Conservation (phyloP, 2,113 vertebrate species). For the Hippocampus abdominalis region DNA sequence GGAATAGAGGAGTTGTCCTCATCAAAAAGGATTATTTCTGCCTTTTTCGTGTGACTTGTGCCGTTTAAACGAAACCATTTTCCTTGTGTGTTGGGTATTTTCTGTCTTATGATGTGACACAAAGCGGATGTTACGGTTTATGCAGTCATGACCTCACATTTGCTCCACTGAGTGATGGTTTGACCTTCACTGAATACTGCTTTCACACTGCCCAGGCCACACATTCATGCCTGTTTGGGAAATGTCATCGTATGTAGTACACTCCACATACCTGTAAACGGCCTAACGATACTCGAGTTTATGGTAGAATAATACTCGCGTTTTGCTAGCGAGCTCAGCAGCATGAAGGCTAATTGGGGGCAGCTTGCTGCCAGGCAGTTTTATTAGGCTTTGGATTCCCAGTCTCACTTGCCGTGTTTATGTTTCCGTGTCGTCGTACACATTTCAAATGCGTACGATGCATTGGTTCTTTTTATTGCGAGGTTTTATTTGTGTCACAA, state of each 20-base stretch:
- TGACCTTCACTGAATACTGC: slow-evolving; percentile 24
- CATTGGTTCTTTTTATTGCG: slow-evolving; percentile 14
- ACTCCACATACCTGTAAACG: slow-evolving; percentile 20
- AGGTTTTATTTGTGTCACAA: slow-evolving; percentile 3
- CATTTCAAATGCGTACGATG: slow-evolving; percentile 13
- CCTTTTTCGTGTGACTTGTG: too few species aligned
- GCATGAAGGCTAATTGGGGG: slow-evolving; percentile 22
- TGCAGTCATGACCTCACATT: slow-evolving; percentile 9
- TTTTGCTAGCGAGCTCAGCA: slow-evolving; percentile 24
- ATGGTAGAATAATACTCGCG: slow-evolving; percentile 4
- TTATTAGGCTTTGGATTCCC: slow-evolving; percentile 13
- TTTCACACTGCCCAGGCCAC: slow-evolving; percentile 11
- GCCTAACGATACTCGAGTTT: slow-evolving; percentile 6
- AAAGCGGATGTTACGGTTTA: not conserved
- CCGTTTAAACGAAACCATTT: too few species aligned
- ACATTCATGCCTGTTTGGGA: slow-evolving; percentile 19
- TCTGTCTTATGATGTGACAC: not conserved
- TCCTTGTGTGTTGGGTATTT: not conserved
- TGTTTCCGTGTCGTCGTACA: slow-evolving; percentile 6
- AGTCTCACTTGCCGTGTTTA: slow-evolving; percentile 2
- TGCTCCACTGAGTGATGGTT: slow-evolving; percentile 21
- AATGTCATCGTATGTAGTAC: slow-evolving; percentile 4
- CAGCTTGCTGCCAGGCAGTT: slow-evolving; percentile 8
- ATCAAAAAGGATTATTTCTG: too few species aligned
- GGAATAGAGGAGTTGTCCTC: not conserved